phyloP scores from a whole-genome alignment of 2,797 vertebrate genomes.

The Fratercula arctica region DNA sequence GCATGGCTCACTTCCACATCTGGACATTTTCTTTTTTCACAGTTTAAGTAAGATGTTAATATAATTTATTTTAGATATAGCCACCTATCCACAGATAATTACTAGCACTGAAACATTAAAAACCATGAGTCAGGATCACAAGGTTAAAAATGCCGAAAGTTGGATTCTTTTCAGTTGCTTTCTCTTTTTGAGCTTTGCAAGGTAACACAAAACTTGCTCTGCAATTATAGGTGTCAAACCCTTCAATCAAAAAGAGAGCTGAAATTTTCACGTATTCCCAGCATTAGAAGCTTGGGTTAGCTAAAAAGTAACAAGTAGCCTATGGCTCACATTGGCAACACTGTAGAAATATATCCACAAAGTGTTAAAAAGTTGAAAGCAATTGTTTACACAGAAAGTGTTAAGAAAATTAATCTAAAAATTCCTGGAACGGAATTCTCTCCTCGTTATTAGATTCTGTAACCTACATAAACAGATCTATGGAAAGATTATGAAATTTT shows the following conservation, averaged over 20 bases:
- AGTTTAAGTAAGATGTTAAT: neutral
- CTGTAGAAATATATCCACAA: neutral
- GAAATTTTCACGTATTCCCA: neutral
- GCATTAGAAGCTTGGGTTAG: neutral
- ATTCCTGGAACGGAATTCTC: slow-evolving; percentile 21
- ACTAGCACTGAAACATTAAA: neutral
- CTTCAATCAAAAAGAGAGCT: neutral
- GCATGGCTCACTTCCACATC: neutral
- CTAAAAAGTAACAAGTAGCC: neutral
- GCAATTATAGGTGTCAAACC: neutral
- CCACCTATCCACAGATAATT: neutral
- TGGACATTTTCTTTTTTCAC: neutral
- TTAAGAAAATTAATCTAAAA: neutral
- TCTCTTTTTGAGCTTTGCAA: neutral
- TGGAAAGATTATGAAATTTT: neutral
- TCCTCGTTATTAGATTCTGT: neutral
- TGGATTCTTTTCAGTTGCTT: neutral
- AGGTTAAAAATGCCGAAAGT: neutral
- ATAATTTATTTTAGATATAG: neutral
- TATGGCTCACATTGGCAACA: fast-evolving
- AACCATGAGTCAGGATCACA: neutral
- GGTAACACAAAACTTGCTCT: neutral
- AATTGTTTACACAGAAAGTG: neutral
- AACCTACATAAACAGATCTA: neutral
- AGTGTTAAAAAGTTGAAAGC: neutral